phyloP scores from a whole-genome alignment of 2,113 vertebrate species.

The Cacatua alba region DNA sequence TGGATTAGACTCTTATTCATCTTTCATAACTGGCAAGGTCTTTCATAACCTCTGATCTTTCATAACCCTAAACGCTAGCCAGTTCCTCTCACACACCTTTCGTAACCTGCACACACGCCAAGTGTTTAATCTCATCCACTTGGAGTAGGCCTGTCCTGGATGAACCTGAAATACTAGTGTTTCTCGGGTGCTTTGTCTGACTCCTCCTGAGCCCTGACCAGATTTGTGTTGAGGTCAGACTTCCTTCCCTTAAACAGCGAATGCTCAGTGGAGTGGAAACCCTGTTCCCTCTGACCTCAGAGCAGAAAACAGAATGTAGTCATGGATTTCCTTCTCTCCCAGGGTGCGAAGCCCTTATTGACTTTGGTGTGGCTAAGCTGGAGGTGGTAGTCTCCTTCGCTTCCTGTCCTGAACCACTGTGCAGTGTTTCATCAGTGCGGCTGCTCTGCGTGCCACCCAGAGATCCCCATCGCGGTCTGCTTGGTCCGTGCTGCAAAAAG shows the following conservation, averaged over 20 bases:
- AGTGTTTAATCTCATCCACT: conserved; percentile 10
- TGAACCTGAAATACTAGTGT: conserved; percentile 41
- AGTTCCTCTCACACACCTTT: conserved; percentile 26
- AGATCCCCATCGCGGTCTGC: neutral
- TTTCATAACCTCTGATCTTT: conserved; percentile 65
- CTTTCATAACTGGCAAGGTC: conserved; percentile 39
- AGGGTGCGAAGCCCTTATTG: neutral
- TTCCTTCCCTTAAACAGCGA: neutral
- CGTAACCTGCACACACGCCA: neutral
- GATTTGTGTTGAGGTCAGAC: neutral
- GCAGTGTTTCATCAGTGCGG: rapidly evolving
- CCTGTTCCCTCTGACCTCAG: neutral
- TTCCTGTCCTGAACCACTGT: neutral
- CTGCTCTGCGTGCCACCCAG: neutral
- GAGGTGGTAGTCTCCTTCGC: neutral
- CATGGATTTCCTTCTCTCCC: neutral
- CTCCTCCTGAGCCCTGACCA: neutral
- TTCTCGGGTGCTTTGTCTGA: neutral
- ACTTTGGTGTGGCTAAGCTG: neutral
- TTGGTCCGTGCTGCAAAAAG: rapidly evolving
- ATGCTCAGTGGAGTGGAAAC: neutral
- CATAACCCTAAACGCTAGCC: neutral
- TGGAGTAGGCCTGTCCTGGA: neutral
- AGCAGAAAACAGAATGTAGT: neutral
- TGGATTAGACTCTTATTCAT: neutral